These are phyloP conservation scores for Aptenodytes forsteri DNA, from an alignment of 2,113 vertebrate species.

Conservation along the genomic window DNA sequence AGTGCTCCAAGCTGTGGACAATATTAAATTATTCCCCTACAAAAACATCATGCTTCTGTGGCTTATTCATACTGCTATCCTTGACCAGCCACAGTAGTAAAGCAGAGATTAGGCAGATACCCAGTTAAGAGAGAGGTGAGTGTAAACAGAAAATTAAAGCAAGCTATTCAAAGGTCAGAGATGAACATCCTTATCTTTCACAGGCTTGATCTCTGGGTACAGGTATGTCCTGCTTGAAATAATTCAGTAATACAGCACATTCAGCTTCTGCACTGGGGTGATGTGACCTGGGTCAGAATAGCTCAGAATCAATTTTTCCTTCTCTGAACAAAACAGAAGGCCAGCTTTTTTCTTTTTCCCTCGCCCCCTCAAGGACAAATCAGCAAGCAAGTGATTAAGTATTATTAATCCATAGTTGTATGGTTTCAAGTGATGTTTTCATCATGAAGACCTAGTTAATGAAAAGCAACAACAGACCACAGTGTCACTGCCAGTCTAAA, in stretches of 20 bases:
- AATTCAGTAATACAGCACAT: neutral
- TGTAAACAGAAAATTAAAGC: neutral
- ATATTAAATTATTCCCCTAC: neutral
- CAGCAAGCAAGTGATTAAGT: neutral
- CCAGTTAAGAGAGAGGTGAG: neutral
- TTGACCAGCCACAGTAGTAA: neutral
- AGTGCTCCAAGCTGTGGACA: neutral
- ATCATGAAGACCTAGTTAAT: neutral
- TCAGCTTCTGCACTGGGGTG: neutral
- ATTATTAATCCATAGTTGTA: neutral
- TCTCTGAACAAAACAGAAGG: neutral
- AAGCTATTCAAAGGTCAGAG: neutral
- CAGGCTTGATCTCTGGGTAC: neutral
- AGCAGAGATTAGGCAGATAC: neutral
- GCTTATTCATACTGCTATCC: neutral
- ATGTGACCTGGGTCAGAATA: neutral
- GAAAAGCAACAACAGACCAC: neutral
- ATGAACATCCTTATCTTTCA: neutral
- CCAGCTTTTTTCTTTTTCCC: neutral
- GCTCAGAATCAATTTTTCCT: neutral
- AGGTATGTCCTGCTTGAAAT: neutral
- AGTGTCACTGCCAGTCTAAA: neutral
- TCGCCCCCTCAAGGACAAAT: neutral
- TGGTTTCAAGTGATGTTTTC: neutral
- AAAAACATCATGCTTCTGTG: neutral